phyloP scores from a whole-genome alignment of 2,113 vertebrate genomes.

The Hypocryptadius cinnamomeus region DNA sequence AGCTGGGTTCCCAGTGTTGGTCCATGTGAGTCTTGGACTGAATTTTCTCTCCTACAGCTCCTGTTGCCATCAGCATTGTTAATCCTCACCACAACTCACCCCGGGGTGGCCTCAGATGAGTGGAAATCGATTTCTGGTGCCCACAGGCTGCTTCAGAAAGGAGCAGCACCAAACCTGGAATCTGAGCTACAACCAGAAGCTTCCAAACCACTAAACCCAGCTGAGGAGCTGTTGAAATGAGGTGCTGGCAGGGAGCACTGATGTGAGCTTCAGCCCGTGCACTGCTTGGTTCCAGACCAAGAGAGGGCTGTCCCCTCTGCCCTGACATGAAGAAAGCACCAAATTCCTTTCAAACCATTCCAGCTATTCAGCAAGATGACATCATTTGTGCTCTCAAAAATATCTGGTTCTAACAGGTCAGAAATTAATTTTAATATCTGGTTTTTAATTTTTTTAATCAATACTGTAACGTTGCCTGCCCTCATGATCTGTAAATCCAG shows the following conservation, averaged over 20 bases:
- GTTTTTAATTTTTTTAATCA: not conserved
- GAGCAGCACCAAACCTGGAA: not conserved
- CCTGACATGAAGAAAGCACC: not conserved
- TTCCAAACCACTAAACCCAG: not conserved
- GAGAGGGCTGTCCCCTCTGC: not conserved
- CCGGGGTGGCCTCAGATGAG: not conserved
- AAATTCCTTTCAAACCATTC: not conserved
- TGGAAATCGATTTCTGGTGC: not conserved
- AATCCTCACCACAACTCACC: fast-evolving
- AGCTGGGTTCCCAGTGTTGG: not conserved
- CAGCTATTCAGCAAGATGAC: not conserved
- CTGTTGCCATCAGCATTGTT: fast-evolving
- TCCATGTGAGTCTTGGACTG: not conserved
- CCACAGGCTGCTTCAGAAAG: not conserved
- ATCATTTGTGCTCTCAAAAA: not conserved
- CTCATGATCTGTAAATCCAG: not conserved
- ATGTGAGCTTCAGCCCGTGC: not conserved
- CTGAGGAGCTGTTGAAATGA: not conserved
- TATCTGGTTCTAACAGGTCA: not conserved
- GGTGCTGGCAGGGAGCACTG: not conserved
- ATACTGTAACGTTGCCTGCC: not conserved
- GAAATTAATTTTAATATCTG: not conserved
- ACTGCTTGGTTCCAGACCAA: not conserved
- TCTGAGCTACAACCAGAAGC: not conserved
- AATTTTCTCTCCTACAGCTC: not conserved